Conservation (phyloP, 2,113 vertebrate species). For the Tachysurus fulvidraco region DNA sequence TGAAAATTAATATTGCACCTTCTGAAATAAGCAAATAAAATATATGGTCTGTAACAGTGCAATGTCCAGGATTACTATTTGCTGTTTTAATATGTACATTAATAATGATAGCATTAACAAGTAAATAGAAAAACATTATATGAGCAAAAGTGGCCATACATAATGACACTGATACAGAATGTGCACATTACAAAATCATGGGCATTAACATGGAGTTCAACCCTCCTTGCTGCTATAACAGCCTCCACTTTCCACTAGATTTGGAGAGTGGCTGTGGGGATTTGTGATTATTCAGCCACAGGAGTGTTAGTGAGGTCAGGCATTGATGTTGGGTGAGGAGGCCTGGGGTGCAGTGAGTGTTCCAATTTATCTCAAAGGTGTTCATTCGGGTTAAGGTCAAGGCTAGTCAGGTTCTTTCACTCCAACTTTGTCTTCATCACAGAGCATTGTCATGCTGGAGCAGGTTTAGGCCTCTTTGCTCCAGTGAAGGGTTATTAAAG, state of each 20-base stretch:
- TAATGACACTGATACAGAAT: background rate
- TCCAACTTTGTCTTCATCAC: background rate
- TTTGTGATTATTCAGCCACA: background rate
- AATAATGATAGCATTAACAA: background rate
- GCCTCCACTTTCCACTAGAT: background rate
- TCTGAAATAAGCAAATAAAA: background rate
- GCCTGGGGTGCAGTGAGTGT: background rate
- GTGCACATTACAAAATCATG: background rate
- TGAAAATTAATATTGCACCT: background rate
- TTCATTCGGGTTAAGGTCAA: background rate
- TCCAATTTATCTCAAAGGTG: background rate
- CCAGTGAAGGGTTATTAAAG: background rate
- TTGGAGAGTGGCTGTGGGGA: background rate
- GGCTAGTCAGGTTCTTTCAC: background rate
- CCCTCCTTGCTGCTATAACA: background rate
- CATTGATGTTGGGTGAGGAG: background rate
- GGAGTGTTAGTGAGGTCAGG: background rate
- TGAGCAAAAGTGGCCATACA: background rate
- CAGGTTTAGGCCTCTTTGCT: background rate
- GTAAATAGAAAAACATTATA: background rate
- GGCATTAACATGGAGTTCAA: background rate
- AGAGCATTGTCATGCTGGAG: background rate
- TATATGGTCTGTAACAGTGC: background rate
- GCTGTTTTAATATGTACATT: background rate
- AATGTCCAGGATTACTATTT: background rate